A percentile compares a stretch with the other conserved stretches of the same genome.
phyloP scores from a whole-genome alignment of 2,113 vertebrate species.

The Scartelaos histophorus region DNA sequence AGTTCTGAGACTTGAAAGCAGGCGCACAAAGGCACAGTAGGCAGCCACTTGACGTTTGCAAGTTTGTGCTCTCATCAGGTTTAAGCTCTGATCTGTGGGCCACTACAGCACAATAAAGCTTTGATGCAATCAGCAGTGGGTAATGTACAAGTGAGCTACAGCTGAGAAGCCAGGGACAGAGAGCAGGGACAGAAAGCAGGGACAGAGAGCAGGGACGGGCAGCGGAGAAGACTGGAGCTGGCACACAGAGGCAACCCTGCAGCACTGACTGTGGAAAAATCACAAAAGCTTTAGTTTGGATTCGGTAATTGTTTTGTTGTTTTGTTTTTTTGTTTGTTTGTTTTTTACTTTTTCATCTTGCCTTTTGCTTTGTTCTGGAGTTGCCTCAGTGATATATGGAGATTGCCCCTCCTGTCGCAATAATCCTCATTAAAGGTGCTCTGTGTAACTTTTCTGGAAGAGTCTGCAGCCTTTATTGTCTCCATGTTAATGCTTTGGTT shows the following conservation, averaged over 20 bases:
- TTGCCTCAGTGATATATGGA: not conserved
- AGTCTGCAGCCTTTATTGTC: no score
- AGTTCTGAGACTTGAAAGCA: conserved; percentile 7
- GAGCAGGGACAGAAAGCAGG: not conserved
- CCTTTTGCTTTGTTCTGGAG: not conserved
- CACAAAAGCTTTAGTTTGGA: not conserved
- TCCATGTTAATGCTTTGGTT: no score
- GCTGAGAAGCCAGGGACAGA: conserved; percentile 27
- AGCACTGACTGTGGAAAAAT: not conserved
- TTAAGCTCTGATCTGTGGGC: conserved; percentile 23
- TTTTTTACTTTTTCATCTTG: not conserved
- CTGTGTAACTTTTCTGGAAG: no score
- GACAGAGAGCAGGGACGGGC: not conserved
- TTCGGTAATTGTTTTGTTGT: not conserved
- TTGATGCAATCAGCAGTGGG: conserved; percentile 47
- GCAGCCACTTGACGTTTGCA: conserved; percentile 31
- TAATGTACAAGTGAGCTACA: conserved; percentile 32
- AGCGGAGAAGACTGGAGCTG: conserved; percentile 1
- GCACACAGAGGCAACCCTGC: not conserved
- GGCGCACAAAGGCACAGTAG: conserved; percentile 17
- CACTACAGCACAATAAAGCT: conserved; percentile 14
- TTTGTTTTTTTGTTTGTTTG: not conserved
- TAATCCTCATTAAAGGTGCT: no score
- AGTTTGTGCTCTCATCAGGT: conserved; percentile 15
- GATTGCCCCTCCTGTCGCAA: not conserved